A percentile compares a stretch with the other conserved stretches of the same genome.
phyloP scores from a whole-genome alignment of 2,797 vertebrate genomes.

The Peromyscus attwateri region DNA sequence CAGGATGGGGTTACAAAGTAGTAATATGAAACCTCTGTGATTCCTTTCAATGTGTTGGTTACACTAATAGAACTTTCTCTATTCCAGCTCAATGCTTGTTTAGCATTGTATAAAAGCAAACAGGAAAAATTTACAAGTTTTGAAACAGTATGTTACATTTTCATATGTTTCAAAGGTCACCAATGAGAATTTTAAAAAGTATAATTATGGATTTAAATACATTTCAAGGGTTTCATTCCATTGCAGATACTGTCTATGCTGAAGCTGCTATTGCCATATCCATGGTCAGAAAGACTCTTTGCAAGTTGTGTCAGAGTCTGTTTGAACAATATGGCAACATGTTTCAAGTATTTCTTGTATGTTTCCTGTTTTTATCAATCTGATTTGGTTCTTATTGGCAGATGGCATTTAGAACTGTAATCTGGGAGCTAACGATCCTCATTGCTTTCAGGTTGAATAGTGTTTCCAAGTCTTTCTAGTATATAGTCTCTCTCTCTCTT shows the following conservation, averaged over 20 bases:
- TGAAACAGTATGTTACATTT: neutral
- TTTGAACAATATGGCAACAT: neutral
- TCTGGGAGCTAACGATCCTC: neutral
- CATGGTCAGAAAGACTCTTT: conserved; percentile 8
- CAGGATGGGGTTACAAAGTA: neutral
- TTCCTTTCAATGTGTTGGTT: neutral
- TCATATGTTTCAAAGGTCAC: conserved; percentile 11
- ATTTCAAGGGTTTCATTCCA: neutral
- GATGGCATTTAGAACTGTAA: neutral
- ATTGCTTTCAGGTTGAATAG: neutral
- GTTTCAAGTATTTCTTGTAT: neutral
- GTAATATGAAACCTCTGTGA: neutral
- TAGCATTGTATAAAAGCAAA: neutral
- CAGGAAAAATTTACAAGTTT: neutral
- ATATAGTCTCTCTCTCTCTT: neutral
- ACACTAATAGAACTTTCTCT: neutral
- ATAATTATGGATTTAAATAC: neutral
- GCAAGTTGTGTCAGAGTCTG: neutral
- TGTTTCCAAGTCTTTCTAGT: conserved; percentile 8
- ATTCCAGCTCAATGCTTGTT: neutral
- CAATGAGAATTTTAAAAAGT: neutral
- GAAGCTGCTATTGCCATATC: neutral
- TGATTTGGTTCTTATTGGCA: neutral
- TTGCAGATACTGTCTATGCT: neutral
- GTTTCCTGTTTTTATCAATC: neutral